Evolutionary conservation across 2,888 invertebrate species (phyloP).

Genomic region (Tetragonula carbonaria): DNA sequence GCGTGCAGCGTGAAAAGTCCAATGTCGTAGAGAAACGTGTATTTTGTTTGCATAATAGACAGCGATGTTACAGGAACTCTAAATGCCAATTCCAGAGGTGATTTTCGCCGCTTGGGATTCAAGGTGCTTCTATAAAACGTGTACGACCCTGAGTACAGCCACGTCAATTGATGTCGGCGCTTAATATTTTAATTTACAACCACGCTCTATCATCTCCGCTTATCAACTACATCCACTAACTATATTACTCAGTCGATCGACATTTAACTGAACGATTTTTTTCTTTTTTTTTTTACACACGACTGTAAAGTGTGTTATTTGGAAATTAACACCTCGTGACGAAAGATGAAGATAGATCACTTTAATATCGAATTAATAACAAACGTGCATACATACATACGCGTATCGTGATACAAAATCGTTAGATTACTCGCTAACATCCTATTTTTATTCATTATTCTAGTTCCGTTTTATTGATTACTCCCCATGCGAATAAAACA

Average conservation of each 20-base stretch:
- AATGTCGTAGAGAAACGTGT: too few relatives aligned
- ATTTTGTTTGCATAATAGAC: background rate
- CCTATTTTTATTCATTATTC: conserved; percentile 16
- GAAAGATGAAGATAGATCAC: background rate
- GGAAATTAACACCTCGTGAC: background rate
- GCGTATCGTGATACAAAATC: conserved; percentile 1
- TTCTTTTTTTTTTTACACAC: background rate
- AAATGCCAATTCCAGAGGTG: background rate
- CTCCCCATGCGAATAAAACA: conserved; percentile 10
- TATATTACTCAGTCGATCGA: background rate
- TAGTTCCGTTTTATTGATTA: conserved; percentile 1
- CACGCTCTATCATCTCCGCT: background rate
- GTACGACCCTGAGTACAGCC: background rate
- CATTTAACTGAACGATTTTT: background rate
- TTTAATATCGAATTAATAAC: background rate
- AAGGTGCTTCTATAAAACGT: background rate
- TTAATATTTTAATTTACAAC: conserved; percentile 4
- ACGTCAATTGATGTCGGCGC: background rate
- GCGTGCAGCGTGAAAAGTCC: too few relatives aligned
- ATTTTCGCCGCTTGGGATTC: background rate
- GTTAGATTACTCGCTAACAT: conserved; percentile 9
- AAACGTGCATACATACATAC: background rate
- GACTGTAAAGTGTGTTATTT: too few relatives aligned
- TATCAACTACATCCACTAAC: background rate
- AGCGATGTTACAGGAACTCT: background rate